Evolutionary conservation across 2,113 vertebrate genomes (phyloP).

Genomic region (Polypterus bichir): DNA sequence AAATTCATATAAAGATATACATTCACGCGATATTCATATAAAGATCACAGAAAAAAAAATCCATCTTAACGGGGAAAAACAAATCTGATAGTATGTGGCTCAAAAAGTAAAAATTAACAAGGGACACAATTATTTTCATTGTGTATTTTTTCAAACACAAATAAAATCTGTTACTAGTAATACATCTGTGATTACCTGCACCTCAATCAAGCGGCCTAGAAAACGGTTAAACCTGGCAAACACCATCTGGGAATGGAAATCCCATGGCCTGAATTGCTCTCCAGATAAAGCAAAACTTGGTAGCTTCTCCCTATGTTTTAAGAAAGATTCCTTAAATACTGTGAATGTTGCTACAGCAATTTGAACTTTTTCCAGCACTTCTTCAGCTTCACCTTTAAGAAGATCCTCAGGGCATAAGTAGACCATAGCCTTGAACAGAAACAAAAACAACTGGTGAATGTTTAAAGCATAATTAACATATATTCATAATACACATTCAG

Average conservation of each 20-base stretch:
- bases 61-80: no score
- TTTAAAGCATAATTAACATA: no score
- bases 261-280: slow-evolving; percentile 42
- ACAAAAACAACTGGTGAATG: slow-evolving; percentile 1
- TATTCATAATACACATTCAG: no score
- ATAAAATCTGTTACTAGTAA: no score
- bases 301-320: slow-evolving; percentile 40
- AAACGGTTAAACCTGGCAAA: slow-evolving; percentile 58
- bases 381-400: slow-evolving; percentile 55
- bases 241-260: slow-evolving; percentile 60
- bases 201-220: slow-evolving; percentile 45
- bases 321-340: slow-evolving; percentile 50
- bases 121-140: no score
- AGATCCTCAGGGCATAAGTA: slow-evolving; percentile 53
- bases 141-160: no score
- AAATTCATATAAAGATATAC: background rate
- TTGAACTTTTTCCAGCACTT: slow-evolving; percentile 51
- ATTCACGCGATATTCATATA: background rate
- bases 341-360: slow-evolving; percentile 36
- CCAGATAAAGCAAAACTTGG: slow-evolving; percentile 31
- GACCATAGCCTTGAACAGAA: slow-evolving; percentile 34
- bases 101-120: no score
- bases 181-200: slow-evolving; percentile 42
- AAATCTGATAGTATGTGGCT: no score
- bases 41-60: no score